Base-by-base conservation (phyloP, 2,888 invertebrate species). In the Apamea sordens region DNA sequence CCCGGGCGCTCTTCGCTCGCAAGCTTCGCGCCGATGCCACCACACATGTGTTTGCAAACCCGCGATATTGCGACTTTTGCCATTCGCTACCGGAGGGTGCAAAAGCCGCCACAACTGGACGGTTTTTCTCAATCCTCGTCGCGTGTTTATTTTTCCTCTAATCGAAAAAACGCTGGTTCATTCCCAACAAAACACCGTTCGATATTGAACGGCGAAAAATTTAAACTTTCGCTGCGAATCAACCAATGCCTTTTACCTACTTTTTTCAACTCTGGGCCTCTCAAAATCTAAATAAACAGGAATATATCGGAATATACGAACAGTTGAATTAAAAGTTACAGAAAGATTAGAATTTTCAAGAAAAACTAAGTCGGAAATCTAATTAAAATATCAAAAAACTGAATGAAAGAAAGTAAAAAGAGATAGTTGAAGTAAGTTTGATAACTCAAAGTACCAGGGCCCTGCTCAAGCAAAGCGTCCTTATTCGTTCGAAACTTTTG, bases 391-490 rank as follows among this genome's bases (percentile, higher is more conserved):
- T 84, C 24, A 85, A 86, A 82, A 84, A 91, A 91, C 83, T 77
- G 77, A 90, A 80, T 59, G 50, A 63, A 81, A 82, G 67, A 80
- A 80, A 87, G 75, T 86, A 61, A 73, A 82, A 86, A 61, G 67
- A 81, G 70, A 76, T 63, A 78, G 73, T 84, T 63, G 83, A 84
- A 84, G 83, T 77, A 87, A 85, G 82, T 82, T 85, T 88, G 80
- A 88, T 82, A 89, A 93, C 76, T 70, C 44, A 90, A 76, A 86
- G 89, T 84, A 86, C 92, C 92, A 92, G 92, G 96, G 96, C 96
- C 96, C 96, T 94, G 96, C 95, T 93, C 94, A 97, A 97, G 96
- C 96, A 95, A 96, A 97, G 96, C 96, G 93, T 94, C 93, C 95
- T 91, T 93, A 92, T 92, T 95, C 96, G 93, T 96, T 96, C 96